Conservation (phyloP, 92 coral and sea anemone genomes). For the Micromussa lordhowensis region DNA sequence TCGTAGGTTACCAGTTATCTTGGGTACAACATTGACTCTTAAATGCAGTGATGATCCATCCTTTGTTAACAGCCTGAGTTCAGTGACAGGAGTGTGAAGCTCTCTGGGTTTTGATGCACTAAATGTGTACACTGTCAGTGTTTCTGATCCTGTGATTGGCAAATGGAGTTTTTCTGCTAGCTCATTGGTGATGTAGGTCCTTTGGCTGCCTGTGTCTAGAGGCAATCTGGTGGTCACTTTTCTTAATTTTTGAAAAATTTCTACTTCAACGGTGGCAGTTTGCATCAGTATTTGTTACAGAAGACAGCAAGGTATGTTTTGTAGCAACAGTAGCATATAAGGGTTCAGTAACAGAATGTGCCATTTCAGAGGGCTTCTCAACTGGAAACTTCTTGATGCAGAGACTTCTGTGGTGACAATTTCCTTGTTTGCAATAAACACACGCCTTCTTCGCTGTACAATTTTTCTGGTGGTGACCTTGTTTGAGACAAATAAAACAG, state of each 20-base stretch:
- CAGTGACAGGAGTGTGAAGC: conserved; percentile 36
- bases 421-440: too few species aligned
- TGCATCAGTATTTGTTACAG: conserved; percentile 55
- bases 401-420: too few species aligned
- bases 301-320: too few species aligned
- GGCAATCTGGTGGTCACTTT: conserved; percentile 41
- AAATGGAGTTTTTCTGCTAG: conserved; percentile 38
- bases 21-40: conserved; percentile 22
- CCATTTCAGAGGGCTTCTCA: too few species aligned
- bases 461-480: conserved; percentile 20
- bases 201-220: conserved; percentile 68
- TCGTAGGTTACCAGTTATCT: background rate
- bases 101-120: conserved; percentile 50
- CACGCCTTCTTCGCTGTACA: conserved; percentile 18
- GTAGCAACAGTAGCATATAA: too few species aligned
- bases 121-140: conserved; percentile 63
- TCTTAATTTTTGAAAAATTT: conserved; percentile 6
- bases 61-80: conserved; percentile 33
- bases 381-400: too few species aligned
- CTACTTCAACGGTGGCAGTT: conserved; percentile 46
- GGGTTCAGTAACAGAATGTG: too few species aligned
- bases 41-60: conserved; percentile 46
- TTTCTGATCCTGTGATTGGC: conserved; percentile 45
- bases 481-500: conserved; percentile 53
- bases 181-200: conserved; percentile 51